phyloP scores from a whole-genome alignment of 1,140 invertebrate genomes.

The Hyposmocoma kahamanoa region DNA sequence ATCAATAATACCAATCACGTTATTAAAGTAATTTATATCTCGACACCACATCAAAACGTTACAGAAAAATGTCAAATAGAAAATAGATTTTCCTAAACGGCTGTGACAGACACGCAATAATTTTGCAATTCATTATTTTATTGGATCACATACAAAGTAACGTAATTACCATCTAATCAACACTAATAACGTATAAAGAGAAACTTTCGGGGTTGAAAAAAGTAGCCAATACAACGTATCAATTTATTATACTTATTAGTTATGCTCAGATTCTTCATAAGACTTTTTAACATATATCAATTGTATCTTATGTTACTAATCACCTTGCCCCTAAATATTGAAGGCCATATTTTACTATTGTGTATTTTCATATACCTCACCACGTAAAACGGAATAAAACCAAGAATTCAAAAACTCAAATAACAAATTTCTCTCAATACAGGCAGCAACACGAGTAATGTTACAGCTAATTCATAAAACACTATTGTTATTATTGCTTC shows the following conservation, averaged over 20 bases:
- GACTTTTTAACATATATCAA: constrained; percentile 30
- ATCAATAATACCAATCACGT: too few relatives aligned
- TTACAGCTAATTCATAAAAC: too few relatives aligned
- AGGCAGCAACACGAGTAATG: background rate
- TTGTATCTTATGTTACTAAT: constrained; percentile 37
- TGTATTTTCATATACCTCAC: constrained; percentile 22
- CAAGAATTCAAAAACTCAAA: background rate
- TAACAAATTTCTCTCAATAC: background rate
- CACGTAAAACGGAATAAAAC: constrained; percentile 18
- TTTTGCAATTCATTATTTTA: background rate
- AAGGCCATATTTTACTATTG: constrained; percentile 35
- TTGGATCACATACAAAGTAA: constrained; percentile 3
- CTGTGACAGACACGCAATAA: background rate
- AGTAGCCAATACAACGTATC: constrained; percentile 23
- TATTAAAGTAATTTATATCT: too few relatives aligned
- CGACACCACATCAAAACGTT: too few relatives aligned
- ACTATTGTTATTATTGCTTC: too few relatives aligned
- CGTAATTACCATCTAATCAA: constrained; percentile 5
- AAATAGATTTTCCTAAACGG: background rate
- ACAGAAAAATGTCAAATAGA: too few relatives aligned
- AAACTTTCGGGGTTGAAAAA: constrained; percentile 32
- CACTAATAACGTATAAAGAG: constrained; percentile 15
- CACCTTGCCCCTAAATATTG: constrained; percentile 21
- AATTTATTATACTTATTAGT: constrained; percentile 34
- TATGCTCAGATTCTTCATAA: constrained; percentile 35